Conservation (phyloP, 2,797 vertebrate genomes). For the Sebastes variabilis region DNA sequence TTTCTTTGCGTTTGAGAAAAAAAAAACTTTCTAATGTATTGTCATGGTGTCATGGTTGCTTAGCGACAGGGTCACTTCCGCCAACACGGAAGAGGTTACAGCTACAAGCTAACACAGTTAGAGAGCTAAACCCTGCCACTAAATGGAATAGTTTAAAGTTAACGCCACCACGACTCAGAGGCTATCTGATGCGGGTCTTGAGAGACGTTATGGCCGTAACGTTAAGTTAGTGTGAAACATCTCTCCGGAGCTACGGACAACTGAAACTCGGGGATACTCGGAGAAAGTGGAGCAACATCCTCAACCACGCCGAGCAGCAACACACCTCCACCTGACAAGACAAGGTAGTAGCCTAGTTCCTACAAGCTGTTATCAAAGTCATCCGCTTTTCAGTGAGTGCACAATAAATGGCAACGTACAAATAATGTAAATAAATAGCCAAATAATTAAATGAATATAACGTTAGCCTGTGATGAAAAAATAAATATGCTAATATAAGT, state of each 20-base stretch:
- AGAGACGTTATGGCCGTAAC: not conserved
- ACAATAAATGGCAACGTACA: not conserved
- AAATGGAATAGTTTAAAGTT: too few species aligned
- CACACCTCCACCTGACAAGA: not conserved
- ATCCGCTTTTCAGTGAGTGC: not conserved
- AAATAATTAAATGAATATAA: not conserved
- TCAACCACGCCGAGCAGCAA: too few species aligned
- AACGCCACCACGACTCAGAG: too few species aligned
- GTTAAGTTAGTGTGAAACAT: not conserved
- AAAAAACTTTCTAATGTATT: too few species aligned
- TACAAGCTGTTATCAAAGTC: not conserved
- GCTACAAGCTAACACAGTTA: too few species aligned
- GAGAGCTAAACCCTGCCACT: too few species aligned
- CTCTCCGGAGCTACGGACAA: too few species aligned
- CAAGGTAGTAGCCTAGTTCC: not conserved
- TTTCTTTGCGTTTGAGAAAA: too few species aligned
- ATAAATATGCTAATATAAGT: not conserved
- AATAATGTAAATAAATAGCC: not conserved
- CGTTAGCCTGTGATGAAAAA: not conserved
- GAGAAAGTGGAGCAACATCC: not conserved
- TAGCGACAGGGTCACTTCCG: too few species aligned
- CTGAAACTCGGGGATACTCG: rapidly evolving
- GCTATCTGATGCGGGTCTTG: too few species aligned
- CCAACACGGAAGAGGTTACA: too few species aligned
- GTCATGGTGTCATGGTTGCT: too few species aligned